Base-by-base conservation (phyloP, 2,797 vertebrate species). In the Danio jaintianensis region DNA sequence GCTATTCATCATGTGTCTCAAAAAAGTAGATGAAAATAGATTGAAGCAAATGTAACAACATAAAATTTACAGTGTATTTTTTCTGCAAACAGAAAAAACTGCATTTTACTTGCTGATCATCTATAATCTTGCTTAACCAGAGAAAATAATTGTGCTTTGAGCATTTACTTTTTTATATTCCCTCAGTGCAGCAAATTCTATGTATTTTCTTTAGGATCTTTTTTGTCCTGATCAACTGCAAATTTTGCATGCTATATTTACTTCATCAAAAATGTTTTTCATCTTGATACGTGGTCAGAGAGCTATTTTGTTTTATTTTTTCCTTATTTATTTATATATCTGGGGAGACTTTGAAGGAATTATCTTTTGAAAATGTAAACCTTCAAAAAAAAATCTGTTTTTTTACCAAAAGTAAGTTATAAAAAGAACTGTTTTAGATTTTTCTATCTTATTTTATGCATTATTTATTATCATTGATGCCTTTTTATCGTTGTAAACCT, bases 221-320 rank as follows among this genome's bases (percentile, higher is more conserved):
- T 8, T 62, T 29, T 18, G 18, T 74, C 15, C 15, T 42, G 11
- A 29, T 66, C 0, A 16, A 7, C 12, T 38, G 43, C 10, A 20
- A 1, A 48, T 20, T 40, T 16, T 18, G 22, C 6, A 15, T 29
- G 3, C 29, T 29, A 29, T 29, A 29, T 29, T 29, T n/a, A n/a
- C n/a, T n/a, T n/a, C n/a, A n/a, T n/a, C n/a, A n/a, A n/a, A n/a
- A n/a, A n/a, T 20, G 43, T 4, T 10, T 47, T 22, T 53, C 29
- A 75, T 69, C 83, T 70, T 56, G 70, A 29, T 10, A 29, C 29
- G 29, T 29, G 29, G 3, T 29, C 3, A 29, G 29, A 29, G 29
- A 29, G 29, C 29, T 29, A 29, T 29, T n/a, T 29, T 29, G 29
- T 29, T 29, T n/a, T n/a, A 29, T 29, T 29, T 29, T 29, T n/a